Percentiles rank a stretch among this genome's conserved stretches.
phyloP scores from a whole-genome alignment of 2,888 invertebrate genomes.

The Ophion slaviceki region DNA sequence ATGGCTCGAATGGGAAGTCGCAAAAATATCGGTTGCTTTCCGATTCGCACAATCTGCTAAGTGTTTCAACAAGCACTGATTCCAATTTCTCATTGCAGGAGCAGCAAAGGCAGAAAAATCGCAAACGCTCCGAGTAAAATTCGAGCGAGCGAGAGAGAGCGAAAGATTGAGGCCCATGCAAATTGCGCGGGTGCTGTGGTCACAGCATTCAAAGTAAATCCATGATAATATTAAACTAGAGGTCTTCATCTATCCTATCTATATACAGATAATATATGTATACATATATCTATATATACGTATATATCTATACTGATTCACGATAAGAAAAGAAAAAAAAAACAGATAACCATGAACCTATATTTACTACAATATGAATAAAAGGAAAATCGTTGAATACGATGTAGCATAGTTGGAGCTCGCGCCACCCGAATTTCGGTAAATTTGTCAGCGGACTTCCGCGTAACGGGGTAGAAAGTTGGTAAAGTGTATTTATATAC shows the following conservation, averaged over 20 bases:
- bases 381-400: conserved; percentile 44
- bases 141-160: conserved; percentile 55
- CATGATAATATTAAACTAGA: conserved; percentile 77
- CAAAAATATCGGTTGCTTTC: not conserved
- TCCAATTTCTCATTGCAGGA: conserved; percentile 41
- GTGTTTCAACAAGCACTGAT: too few relatives aligned
- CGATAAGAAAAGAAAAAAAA: conserved; percentile 64
- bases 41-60: not conserved
- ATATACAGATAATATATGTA: conserved; percentile 72
- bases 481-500: conserved; percentile 68
- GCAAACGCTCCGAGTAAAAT: conserved; percentile 78
- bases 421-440: conserved; percentile 40
- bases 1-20: not conserved
- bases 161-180: conserved; percentile 48
- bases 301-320: conserved; percentile 73
- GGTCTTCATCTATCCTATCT: conserved; percentile 82
- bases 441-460: conserved; percentile 38
- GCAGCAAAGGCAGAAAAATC: conserved; percentile 77
- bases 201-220: conserved; percentile 80
- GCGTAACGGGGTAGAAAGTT: conserved; percentile 48
- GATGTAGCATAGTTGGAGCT: conserved; percentile 63
- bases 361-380: conserved; percentile 75
- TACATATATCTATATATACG: conserved; percentile 72
- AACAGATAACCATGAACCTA: conserved; percentile 67
- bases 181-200: conserved; percentile 56